A percentile compares a stretch with the other conserved stretches of the same genome.
Conservation (phyloP, 1,140 invertebrate genomes). For the Atopsyche davidsoni region DNA sequence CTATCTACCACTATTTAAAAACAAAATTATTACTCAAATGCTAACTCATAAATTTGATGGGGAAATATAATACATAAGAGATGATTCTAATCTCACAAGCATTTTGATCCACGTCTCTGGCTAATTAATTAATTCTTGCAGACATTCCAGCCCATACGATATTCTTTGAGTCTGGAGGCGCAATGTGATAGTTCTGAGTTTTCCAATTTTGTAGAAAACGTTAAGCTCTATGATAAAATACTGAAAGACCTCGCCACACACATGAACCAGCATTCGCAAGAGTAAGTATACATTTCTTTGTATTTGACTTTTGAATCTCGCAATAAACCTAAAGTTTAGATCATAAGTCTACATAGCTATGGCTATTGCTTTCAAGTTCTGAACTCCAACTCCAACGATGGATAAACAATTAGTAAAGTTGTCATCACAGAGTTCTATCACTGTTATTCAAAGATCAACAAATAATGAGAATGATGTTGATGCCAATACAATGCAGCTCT, state of each 20-base stretch:
- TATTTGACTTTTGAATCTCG: too few relatives aligned
- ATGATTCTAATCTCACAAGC: not conserved
- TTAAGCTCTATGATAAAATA: slow-evolving; percentile 44
- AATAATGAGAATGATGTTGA: not conserved
- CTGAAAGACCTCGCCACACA: slow-evolving; percentile 39
- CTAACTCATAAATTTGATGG: slow-evolving; percentile 1
- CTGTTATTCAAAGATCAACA: not conserved
- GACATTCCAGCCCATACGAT: slow-evolving; percentile 38
- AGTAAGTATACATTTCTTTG: slow-evolving; percentile 32
- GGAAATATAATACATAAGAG: not conserved
- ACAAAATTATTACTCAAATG: too few relatives aligned
- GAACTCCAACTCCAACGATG: not conserved
- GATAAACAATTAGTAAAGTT: not conserved
- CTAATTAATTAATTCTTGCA: slow-evolving; percentile 28
- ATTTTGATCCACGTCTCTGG: not conserved
- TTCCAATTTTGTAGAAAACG: slow-evolving; percentile 36
- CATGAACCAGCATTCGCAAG: slow-evolving; percentile 35
- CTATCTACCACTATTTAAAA: too few relatives aligned
- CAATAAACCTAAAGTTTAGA: too few relatives aligned
- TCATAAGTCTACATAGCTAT: too few relatives aligned
- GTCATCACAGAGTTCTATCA: not conserved
- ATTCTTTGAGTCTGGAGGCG: slow-evolving; percentile 32
- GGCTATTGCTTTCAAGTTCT: too few relatives aligned
- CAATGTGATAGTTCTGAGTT: slow-evolving; percentile 30
- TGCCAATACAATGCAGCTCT: not conserved